phyloP scores from a whole-genome alignment of 92 coral and sea anemone species.

The Phenganax marumi region DNA sequence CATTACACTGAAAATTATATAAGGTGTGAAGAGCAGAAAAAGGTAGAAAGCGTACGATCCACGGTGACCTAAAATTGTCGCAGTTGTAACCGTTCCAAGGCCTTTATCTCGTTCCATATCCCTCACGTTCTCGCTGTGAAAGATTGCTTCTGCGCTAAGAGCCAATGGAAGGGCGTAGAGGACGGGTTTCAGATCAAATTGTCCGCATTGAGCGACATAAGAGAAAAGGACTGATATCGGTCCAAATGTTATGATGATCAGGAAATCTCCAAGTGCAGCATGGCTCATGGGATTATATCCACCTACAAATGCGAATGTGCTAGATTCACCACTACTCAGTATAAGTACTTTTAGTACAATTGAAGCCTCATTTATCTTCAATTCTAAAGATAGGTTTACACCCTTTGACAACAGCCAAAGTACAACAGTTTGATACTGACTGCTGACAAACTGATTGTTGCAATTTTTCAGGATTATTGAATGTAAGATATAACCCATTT shows the following conservation, averaged over 20 bases:
- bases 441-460: neutral
- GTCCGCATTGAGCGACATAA: slow-evolving; percentile 74
- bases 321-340: too few relatives aligned
- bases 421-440: too few relatives aligned
- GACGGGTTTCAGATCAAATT: slow-evolving; percentile 38
- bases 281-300: slow-evolving; percentile 70
- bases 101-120: slow-evolving; percentile 76
- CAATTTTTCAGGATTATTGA: neutral
- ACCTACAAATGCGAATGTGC: neutral
- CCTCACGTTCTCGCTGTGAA: slow-evolving; percentile 84
- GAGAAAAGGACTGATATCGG: slow-evolving; percentile 81
- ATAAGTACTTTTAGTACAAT: too few relatives aligned
- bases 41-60: slow-evolving; percentile 81
- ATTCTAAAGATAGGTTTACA: too few relatives aligned
- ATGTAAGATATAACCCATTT: too few relatives aligned
- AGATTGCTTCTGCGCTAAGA: slow-evolving; percentile 74
- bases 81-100: slow-evolving; percentile 87
- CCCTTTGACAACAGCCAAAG: too few relatives aligned
- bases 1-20: slow-evolving; percentile 77
- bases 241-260: slow-evolving; percentile 74
- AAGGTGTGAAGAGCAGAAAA: slow-evolving; percentile 78
- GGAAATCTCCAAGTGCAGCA: slow-evolving; percentile 68
- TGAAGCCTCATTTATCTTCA: too few relatives aligned
- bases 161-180: slow-evolving; percentile 74
- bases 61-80: slow-evolving; percentile 74